phyloP scores from a whole-genome alignment of 1,140 invertebrate genomes.

The Drosophila watanabei region DNA sequence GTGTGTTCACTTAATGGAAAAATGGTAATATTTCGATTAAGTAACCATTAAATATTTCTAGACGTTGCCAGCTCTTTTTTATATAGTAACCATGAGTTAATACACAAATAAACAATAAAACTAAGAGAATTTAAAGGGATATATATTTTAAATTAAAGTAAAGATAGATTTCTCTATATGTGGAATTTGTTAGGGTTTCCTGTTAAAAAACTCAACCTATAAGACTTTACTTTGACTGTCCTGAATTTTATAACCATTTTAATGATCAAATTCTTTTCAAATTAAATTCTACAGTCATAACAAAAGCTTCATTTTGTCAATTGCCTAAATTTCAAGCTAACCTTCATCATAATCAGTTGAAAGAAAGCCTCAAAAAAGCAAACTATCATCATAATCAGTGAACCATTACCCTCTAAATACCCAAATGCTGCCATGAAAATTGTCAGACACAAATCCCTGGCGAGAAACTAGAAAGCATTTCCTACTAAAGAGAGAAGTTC shows the following conservation, averaged over 20 bases:
- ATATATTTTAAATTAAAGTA: accelerated
- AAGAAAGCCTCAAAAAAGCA: neutral
- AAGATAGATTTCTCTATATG: neutral
- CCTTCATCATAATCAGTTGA: neutral
- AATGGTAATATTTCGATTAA: neutral
- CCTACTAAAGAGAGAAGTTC: neutral
- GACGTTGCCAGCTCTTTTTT: neutral
- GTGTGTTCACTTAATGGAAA: slow-evolving; percentile 10
- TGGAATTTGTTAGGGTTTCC: neutral
- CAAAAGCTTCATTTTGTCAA: neutral
- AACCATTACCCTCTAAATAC: neutral
- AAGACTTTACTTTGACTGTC: too few species aligned
- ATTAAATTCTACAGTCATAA: neutral
- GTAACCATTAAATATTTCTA: neutral
- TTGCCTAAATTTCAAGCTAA: neutral
- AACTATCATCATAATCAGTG: neutral
- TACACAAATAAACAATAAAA: neutral
- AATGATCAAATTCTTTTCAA: neutral
- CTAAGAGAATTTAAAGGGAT: neutral
- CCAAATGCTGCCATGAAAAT: neutral
- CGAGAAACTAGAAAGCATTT: slow-evolving; percentile 4
- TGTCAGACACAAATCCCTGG: neutral
- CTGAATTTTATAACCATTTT: neutral
- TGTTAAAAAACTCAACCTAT: neutral
- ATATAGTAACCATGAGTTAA: slow-evolving; percentile 4